phyloP scores from a whole-genome alignment of 2,888 invertebrate species.

The Dynastes hyllus region DNA sequence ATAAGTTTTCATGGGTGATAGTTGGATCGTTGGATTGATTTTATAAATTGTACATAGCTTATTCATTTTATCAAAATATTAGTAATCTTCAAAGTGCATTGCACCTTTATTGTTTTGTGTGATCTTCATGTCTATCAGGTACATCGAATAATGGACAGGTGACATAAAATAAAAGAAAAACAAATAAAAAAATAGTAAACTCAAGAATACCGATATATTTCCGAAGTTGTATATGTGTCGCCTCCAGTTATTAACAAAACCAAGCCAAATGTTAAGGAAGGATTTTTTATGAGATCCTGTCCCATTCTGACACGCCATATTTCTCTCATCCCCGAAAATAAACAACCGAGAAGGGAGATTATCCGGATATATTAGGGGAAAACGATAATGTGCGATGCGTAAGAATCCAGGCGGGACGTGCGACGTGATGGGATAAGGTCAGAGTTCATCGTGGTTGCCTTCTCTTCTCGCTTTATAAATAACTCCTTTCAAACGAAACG shows the following conservation, averaged over 20 bases:
- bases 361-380: constrained; percentile 21
- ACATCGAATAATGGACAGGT: too few relatives aligned
- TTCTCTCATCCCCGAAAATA: constrained; percentile 14
- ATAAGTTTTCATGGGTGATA: too few relatives aligned
- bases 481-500: constrained; percentile 15
- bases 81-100: too few relatives aligned
- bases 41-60: too few relatives aligned
- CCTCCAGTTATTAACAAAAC: background rate
- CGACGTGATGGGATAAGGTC: constrained; percentile 12
- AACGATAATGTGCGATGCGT: background rate
- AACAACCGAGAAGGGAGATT: constrained; percentile 14
- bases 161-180: too few relatives aligned
- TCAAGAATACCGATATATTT: too few relatives aligned
- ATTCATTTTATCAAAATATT: too few relatives aligned
- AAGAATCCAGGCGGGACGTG: background rate
- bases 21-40: too few relatives aligned
- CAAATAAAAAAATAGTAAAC: too few relatives aligned
- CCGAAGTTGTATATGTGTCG: background rate
- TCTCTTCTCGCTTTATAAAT: constrained; percentile 6
- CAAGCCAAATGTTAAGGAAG: background rate
- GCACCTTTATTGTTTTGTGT: too few relatives aligned
- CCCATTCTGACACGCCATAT: constrained; percentile 1
- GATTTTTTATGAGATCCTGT: constrained; percentile 15
- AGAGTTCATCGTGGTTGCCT: constrained; percentile 11
- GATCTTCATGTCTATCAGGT: too few relatives aligned